Base-by-base conservation (phyloP, 2,113 vertebrate genomes). In the Nesogale talazaci region DNA sequence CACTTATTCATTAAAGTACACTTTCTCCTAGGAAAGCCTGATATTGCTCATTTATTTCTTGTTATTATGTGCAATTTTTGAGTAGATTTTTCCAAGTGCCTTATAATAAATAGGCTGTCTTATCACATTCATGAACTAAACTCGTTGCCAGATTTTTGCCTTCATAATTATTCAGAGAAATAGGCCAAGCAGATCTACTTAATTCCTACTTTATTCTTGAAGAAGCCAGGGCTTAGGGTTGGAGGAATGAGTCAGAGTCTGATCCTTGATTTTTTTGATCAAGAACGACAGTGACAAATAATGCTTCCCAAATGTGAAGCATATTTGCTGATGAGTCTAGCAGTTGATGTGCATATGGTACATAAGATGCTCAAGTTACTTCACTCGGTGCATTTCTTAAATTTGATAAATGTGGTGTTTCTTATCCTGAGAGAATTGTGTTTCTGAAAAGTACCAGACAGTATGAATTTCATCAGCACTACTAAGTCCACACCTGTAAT, bases 381-480 rank as follows among this genome's bases (percentile, higher is more conserved):
- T 91, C 11, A 29, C 29, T 90, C 40, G 29, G 6, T 78, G 86
- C 0, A 29, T 72, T 94, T 81, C 17, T 88, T 87, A 91, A 90
- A 88, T 91, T 90, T 82, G 16, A 90, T 75, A 87, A 94, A 90
- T 56, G 84, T 57, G 75, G 57, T 83, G 27, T 22, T 93, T 82
- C 23, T 86, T 88, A 83, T 92, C 36, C 90, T 65, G 40, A 57
- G 65, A 25, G 87, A 94, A 88, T 90, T 92, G 82, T 83, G 25
- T 87, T 84, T 69, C 42, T 40, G 74, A 22, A 77, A 94, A 89
- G 38, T 85, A 36, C 23, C 59, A 94, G 87, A 80, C 36, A 91
- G 56, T 81, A 61, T 88, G 23, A n/a, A 93, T 93, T 89, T 91
- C 74, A 93, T 93, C 82, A 94, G 27, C 27, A 72, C 11, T 84